These are phyloP conservation scores for Phenacoccus solenopsis DNA, from an alignment of 1,140 invertebrate genomes.

Conservation along the genomic window DNA sequence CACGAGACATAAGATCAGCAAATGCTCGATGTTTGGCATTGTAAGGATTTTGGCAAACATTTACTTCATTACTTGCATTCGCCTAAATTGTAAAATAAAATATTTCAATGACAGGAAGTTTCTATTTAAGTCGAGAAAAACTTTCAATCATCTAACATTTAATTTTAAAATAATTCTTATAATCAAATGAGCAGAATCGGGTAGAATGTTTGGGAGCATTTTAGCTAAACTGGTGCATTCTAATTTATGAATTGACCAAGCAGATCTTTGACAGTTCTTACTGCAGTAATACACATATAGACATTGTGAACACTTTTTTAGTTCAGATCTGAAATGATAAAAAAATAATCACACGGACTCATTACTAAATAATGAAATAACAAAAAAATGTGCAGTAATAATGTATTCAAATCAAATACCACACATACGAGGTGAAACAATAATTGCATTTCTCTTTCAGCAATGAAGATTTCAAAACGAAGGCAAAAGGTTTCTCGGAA, in stretches of 20 bases:
- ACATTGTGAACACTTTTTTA: conserved; percentile 63
- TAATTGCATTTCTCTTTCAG: conserved; percentile 44
- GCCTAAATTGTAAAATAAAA: background rate
- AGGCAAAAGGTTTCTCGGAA: conserved; percentile 45
- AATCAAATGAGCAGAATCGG: conserved; percentile 58
- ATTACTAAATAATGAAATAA: conserved; percentile 23
- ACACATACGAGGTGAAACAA: conserved; percentile 45
- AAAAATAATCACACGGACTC: conserved; percentile 26
- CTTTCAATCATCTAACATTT: conserved; percentile 29
- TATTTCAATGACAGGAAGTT: too few relatives aligned
- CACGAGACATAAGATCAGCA: conserved; percentile 75
- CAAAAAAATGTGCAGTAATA: conserved; percentile 22
- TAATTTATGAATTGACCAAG: conserved; percentile 60
- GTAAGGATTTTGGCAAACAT: conserved; percentile 41
- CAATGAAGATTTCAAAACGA: conserved; percentile 41
- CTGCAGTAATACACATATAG: conserved; percentile 68
- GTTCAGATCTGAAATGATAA: conserved; percentile 42
- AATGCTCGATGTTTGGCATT: conserved; percentile 58
- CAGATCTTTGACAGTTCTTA: conserved; percentile 53
- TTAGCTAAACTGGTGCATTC: conserved; percentile 60
- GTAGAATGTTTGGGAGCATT: conserved; percentile 48
- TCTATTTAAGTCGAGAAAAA: too few relatives aligned
- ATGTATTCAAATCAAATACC: conserved; percentile 14
- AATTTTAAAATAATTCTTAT: conserved; percentile 57
- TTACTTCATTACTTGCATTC: background rate